phyloP scores from a whole-genome alignment of 2,797 vertebrate species.

The Gymnoscopelus microlampas region DNA sequence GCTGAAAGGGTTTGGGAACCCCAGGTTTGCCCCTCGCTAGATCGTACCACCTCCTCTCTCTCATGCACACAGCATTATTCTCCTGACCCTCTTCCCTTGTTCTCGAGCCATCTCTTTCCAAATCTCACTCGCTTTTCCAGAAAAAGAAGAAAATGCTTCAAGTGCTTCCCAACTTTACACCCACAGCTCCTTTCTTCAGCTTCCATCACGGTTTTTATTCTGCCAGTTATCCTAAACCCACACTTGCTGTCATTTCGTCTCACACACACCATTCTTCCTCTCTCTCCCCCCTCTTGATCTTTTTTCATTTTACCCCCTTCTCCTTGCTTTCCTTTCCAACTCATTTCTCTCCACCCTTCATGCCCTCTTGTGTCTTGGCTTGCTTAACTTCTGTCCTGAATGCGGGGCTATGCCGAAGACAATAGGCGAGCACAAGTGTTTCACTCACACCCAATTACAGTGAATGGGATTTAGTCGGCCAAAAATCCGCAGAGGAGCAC shows the following conservation, averaged over 20 bases:
- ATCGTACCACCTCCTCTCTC: too few species aligned
- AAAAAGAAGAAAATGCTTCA: too few species aligned
- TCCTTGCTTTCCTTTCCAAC: not conserved
- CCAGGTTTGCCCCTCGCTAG: too few species aligned
- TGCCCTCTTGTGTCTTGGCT: constrained; percentile 38
- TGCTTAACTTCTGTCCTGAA: constrained; percentile 63
- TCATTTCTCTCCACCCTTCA: constrained; percentile 17
- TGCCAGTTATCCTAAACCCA: not conserved
- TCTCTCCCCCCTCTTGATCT: not conserved
- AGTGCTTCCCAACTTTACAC: not conserved
- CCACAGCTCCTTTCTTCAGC: not conserved
- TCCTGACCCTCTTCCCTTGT: too few species aligned
- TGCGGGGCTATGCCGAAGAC: constrained; percentile 60
- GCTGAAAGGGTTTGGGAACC: too few species aligned
- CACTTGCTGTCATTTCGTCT: constrained; percentile 8
- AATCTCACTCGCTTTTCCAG: not conserved
- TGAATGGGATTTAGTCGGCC: constrained; percentile 64
- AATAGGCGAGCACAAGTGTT: constrained; percentile 68
- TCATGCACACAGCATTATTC: too few species aligned
- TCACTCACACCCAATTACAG: constrained; percentile 76
- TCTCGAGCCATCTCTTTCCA: constrained; percentile 7
- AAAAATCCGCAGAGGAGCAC: constrained; percentile 63
- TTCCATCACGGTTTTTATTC: constrained; percentile 6
- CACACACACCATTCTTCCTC: not conserved
- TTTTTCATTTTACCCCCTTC: not conserved